phyloP scores from a whole-genome alignment of 2,888 invertebrate species.

The Troglohyphantes excavatus region DNA sequence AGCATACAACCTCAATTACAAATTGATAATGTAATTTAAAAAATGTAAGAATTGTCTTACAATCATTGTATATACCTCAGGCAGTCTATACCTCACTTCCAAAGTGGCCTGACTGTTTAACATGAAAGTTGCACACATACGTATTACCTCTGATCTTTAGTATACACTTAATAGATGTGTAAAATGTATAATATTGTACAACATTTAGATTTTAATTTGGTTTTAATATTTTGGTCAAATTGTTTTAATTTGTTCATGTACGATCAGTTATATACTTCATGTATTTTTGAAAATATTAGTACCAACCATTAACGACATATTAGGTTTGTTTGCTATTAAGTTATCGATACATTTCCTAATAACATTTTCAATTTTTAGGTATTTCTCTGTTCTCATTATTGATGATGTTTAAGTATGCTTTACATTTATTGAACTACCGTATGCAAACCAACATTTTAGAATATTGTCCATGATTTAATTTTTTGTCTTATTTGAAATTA shows the following conservation, averaged over 20 bases:
- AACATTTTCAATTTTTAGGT: no score
- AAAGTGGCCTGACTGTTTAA: slow-evolving; percentile 75
- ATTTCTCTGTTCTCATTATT: background rate
- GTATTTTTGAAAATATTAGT: no score
- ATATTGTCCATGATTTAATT: background rate
- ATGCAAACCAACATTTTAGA: background rate
- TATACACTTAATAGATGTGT: slow-evolving; percentile 24
- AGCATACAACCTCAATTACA: slow-evolving; percentile 68
- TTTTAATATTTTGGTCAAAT: background rate
- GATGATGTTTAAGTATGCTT: background rate
- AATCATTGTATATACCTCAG: slow-evolving; percentile 73
- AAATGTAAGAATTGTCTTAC: slow-evolving; percentile 47
- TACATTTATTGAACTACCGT: background rate
- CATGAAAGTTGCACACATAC: slow-evolving; percentile 66
- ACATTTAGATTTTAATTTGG: slow-evolving; percentile 7
- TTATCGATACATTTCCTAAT: no score
- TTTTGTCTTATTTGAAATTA: background rate
- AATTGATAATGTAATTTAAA: slow-evolving; percentile 24
- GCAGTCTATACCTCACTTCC: slow-evolving; percentile 74
- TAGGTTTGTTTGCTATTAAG: no score
- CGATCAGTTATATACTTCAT: background rate
- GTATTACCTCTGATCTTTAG: slow-evolving; percentile 73
- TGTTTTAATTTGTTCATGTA: background rate
- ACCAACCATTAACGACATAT: no score
- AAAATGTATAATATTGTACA: slow-evolving; percentile 38